phyloP scores from a whole-genome alignment of 2,888 invertebrate genomes.

The Hypolimnas misippus region DNA sequence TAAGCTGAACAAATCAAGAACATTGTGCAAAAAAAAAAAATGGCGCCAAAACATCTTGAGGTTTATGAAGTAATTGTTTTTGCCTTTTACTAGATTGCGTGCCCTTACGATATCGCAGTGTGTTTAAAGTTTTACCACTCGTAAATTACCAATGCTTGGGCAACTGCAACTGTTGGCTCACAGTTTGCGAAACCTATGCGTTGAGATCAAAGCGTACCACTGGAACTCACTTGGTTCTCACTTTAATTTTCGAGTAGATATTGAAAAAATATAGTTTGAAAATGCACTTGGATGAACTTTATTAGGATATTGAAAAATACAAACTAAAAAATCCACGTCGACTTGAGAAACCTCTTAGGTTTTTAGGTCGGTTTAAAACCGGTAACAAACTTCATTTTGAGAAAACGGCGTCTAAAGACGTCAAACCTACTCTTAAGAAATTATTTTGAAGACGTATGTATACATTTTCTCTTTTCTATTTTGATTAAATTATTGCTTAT shows the following conservation, averaged over 20 bases:
- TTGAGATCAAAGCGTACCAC: conserved; percentile 14
- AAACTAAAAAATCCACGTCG: too few relatives aligned
- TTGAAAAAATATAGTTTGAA: neutral
- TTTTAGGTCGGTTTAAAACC: too few relatives aligned
- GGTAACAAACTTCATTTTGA: too few relatives aligned
- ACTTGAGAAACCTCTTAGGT: too few relatives aligned
- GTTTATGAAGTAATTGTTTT: neutral
- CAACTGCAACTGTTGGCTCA: conserved; percentile 15
- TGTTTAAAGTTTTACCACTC: conserved; percentile 4
- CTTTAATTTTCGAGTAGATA: neutral
- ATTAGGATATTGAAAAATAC: too few relatives aligned
- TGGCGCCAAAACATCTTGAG: neutral
- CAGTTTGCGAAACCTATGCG: conserved; percentile 11
- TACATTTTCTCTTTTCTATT: too few relatives aligned
- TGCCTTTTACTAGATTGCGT: neutral
- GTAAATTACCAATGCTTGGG: conserved; percentile 12
- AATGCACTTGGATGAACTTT: neutral
- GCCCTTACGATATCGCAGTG: neutral
- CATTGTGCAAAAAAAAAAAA: neutral
- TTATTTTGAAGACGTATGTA: too few relatives aligned
- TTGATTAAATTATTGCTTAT: too few relatives aligned
- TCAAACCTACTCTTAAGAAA: too few relatives aligned
- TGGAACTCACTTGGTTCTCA: conserved; percentile 1
- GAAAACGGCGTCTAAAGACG: too few relatives aligned
- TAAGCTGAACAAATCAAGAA: neutral